A percentile compares a stretch with the other conserved stretches of the same genome.
Evolutionary conservation across 2,888 invertebrate species (phyloP).

Genomic region (Cecidostiba fungosa): DNA sequence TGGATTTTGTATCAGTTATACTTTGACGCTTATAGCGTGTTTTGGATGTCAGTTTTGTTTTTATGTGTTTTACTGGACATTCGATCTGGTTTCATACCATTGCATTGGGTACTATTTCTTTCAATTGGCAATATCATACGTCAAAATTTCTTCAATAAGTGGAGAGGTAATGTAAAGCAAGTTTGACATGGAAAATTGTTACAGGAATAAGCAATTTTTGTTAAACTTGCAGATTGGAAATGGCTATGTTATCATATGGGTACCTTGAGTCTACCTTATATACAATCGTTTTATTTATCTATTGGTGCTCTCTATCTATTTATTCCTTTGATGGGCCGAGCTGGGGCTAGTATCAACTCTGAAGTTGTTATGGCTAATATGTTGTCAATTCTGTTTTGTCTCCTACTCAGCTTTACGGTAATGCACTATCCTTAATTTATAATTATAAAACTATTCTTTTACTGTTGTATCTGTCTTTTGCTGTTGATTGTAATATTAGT

Average conservation of each 20-base stretch:
- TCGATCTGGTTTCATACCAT: conserved; percentile 86
- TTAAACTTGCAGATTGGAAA: conserved; percentile 80
- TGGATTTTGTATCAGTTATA: conserved; percentile 83
- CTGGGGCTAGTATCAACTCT: conserved; percentile 86
- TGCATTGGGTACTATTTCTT: conserved; percentile 85
- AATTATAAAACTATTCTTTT: conserved; percentile 31
- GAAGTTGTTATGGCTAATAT: conserved; percentile 85
- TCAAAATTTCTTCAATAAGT: conserved; percentile 81
- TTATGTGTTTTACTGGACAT: conserved; percentile 83
- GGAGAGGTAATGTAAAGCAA: conserved; percentile 79
- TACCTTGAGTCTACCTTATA: conserved; percentile 83
- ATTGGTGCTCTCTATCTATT: conserved; percentile 87
- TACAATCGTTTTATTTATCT: conserved; percentile 87
- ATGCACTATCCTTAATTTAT: conserved; percentile 52
- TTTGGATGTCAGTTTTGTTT: conserved; percentile 83
- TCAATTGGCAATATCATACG: conserved; percentile 82
- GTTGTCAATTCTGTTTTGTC: conserved; percentile 79
- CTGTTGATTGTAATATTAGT: background rate
- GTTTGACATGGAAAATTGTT: conserved; percentile 17
- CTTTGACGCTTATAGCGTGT: conserved; percentile 82
- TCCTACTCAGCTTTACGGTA: conserved; percentile 81
- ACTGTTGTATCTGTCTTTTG: background rate
- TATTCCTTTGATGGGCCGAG: conserved; percentile 91
- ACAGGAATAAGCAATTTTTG: conserved; percentile 36
- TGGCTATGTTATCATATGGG: conserved; percentile 83